These are phyloP conservation scores for Corythornis cristatus DNA, from an alignment of 2,113 vertebrate species.

Conservation along the genomic window DNA sequence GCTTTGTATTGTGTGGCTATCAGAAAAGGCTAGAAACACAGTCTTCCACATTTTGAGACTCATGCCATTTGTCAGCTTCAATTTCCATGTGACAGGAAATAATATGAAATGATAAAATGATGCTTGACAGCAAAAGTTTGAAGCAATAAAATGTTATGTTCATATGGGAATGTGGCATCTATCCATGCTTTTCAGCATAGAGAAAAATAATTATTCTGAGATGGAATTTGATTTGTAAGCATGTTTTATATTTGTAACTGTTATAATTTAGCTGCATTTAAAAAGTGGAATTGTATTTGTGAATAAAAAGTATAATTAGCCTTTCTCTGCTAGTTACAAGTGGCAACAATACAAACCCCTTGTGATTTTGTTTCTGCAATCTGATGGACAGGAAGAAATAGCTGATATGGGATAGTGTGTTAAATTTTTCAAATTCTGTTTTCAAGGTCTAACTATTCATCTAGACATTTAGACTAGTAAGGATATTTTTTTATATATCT, in stretches of 20 bases:
- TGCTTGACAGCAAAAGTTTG: not conserved
- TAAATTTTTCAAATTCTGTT: not conserved
- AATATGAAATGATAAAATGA: slow-evolving; percentile 14
- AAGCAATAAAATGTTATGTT: slow-evolving; percentile 23
- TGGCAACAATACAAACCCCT: not conserved
- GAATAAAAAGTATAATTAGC: slow-evolving; percentile 13
- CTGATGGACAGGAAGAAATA: not conserved
- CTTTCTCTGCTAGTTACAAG: not conserved
- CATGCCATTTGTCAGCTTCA: not conserved
- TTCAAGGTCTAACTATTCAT: not conserved
- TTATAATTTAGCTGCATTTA: not conserved
- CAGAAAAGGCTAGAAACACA: not conserved
- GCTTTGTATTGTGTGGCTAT: not conserved
- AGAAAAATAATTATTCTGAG: not conserved
- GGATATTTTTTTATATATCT: not conserved
- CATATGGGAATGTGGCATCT: not conserved
- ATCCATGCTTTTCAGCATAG: not conserved
- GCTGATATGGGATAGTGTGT: not conserved
- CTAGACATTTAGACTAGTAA: not conserved
- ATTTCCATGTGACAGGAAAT: not conserved
- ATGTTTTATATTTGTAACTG: not conserved
- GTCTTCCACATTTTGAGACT: not conserved
- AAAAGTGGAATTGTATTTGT: not conserved
- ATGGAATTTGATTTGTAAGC: not conserved
- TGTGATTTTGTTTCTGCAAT: not conserved